phyloP scores from a whole-genome alignment of 2,888 invertebrate species.

The Caenorhabditis becei region DNA sequence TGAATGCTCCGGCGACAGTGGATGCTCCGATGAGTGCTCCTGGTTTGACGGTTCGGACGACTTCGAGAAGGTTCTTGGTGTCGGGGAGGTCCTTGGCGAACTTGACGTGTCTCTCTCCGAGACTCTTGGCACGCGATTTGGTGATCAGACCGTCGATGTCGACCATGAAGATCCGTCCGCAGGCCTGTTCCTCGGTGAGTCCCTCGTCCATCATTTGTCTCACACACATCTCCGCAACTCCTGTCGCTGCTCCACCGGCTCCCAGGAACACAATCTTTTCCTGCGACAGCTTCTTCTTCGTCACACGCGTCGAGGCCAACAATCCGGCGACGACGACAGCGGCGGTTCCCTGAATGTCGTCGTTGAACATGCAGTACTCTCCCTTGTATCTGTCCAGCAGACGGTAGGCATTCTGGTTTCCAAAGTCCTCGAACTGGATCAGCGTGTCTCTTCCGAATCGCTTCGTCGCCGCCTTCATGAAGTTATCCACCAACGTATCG shows the following conservation, averaged over 20 bases:
- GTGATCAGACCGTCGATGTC: slow-evolving; percentile 96
- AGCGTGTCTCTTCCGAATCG: slow-evolving; percentile 84
- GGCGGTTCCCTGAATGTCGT: slow-evolving; percentile 97
- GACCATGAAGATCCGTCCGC: slow-evolving; percentile 92
- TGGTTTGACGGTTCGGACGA: slow-evolving; percentile 90
- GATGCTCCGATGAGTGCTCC: slow-evolving; percentile 92
- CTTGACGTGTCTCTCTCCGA: slow-evolving; percentile 69
- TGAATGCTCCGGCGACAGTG: slow-evolving; percentile 95
- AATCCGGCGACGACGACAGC: slow-evolving; percentile 96
- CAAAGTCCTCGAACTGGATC: slow-evolving; percentile 97
- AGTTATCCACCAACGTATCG: slow-evolving; percentile 96
- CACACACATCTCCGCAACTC: slow-evolving; percentile 93
- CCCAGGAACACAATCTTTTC: slow-evolving; percentile 95
- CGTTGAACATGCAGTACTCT: slow-evolving; percentile 95
- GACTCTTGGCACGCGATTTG: slow-evolving; percentile 83
- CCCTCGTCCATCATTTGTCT: slow-evolving; percentile 93
- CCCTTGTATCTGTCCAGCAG: slow-evolving; percentile 92
- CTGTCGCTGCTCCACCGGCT: slow-evolving; percentile 95
- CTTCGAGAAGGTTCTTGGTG: slow-evolving; percentile 89
- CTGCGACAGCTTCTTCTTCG: slow-evolving; percentile 89
- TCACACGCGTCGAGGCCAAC: slow-evolving; percentile 90
- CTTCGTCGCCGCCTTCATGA: slow-evolving; percentile 86
- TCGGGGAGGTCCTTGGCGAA: slow-evolving; percentile 85
- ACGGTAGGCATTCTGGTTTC: slow-evolving; percentile 95
- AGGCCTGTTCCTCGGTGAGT: slow-evolving; percentile 88